A percentile compares a stretch with the other conserved stretches of the same genome.
These are phyloP conservation scores for Spermophilus dauricus DNA, from an alignment of 2,113 vertebrate genomes.

Conservation along the genomic window DNA sequence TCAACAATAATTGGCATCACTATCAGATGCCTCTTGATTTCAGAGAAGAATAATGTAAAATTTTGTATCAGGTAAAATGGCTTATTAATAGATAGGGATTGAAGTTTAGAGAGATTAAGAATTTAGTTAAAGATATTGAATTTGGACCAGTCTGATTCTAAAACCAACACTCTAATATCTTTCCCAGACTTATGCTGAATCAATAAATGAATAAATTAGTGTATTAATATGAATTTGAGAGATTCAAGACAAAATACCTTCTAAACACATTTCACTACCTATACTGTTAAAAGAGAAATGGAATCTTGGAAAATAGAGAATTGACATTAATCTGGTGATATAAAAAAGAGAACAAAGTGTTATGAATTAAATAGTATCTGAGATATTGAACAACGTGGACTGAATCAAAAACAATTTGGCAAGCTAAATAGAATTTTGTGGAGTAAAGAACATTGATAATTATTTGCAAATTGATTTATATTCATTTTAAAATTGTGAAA, in stretches of 20 bases:
- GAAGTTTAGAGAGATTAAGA: neutral
- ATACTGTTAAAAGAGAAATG: neutral
- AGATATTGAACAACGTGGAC: neutral
- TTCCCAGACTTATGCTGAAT: neutral
- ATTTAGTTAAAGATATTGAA: neutral
- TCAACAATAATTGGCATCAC: neutral
- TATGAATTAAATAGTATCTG: neutral
- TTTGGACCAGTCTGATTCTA: neutral
- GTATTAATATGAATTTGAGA: neutral
- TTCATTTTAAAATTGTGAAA: slow-evolving; percentile 47
- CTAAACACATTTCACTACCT: neutral
- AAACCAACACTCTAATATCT: neutral
- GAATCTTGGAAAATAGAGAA: neutral
- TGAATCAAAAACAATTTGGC: neutral
- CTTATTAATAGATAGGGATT: neutral
- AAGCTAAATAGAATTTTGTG: neutral
- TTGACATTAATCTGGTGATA: neutral
- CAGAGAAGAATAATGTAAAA: neutral
- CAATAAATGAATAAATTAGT: neutral
- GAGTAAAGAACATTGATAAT: neutral
- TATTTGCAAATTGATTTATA: neutral
- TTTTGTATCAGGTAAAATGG: neutral
- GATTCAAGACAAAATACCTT: slow-evolving; percentile 42
- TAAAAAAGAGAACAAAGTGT: slow-evolving; percentile 4
- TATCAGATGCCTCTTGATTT: neutral